These are phyloP conservation scores for Leucosticte australis DNA, from an alignment of 2,113 vertebrate species.

Conservation along the genomic window DNA sequence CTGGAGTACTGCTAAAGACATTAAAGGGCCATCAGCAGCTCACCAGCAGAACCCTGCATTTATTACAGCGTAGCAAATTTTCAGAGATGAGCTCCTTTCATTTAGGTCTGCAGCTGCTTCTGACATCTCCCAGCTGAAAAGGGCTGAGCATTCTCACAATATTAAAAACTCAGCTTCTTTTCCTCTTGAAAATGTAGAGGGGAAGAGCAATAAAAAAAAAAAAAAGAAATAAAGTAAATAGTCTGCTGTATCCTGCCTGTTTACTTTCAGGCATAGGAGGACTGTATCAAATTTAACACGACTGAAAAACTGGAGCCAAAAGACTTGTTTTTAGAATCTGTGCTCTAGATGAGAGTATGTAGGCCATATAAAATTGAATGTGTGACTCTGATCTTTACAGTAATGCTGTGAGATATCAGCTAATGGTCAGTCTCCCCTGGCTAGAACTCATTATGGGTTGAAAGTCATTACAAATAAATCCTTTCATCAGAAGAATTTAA, in stretches of 20 bases:
- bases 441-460: conserved; percentile 25
- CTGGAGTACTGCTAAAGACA: conserved; percentile 26
- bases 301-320: background rate
- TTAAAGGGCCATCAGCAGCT: conserved; percentile 58
- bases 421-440: conserved; percentile 25
- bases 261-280: conserved; percentile 16
- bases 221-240: conserved; percentile 17
- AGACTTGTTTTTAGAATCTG: conserved; percentile 5
- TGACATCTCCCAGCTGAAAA: conserved; percentile 63
- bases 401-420: conserved; percentile 32
- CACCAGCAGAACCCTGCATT: conserved; percentile 30
- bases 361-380: background rate
- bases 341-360: background rate
- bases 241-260: background rate
- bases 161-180: conserved; percentile 54
- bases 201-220: conserved; percentile 27
- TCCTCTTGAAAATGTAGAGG: conserved; percentile 7
- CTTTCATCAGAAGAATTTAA: conserved; percentile 63
- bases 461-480: conserved; percentile 66
- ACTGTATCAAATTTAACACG: background rate
- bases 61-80: conserved; percentile 54
- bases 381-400: conserved; percentile 16
- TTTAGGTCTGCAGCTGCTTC: conserved; percentile 58
- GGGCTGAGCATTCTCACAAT: conserved; percentile 24
- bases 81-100: conserved; percentile 58